Base-by-base conservation (phyloP, 53 echinoderm and acorn worm genomes). In the Pentamera pediparva region DNA sequence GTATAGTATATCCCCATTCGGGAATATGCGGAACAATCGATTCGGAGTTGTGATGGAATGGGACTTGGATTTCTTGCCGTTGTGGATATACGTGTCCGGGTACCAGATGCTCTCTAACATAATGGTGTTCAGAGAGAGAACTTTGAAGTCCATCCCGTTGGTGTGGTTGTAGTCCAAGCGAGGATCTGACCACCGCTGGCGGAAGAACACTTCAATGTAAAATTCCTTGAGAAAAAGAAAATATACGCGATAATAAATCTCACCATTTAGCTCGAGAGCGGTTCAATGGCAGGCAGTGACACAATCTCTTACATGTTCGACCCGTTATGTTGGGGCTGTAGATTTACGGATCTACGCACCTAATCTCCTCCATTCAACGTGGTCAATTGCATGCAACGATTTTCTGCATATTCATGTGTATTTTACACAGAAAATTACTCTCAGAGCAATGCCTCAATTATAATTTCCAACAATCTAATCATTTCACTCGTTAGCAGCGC, bases 41-140 rank as follows among this genome's bases (percentile, higher is more conserved):
- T 98, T 98, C n/a, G 91, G 98, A 4, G 84, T 89, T 59, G 91
- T 98, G 35, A 98, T 82, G 17, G 80, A 76, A 72, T 98, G 98
- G 26, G 86, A 65, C 65, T 92, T 91, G 40, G 91, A 87, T 35
- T 65, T 83, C 69, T 80, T 86, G 53, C 91, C 98, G 47, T 98
- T 98, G 52, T 81, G 77, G 76, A 98, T 91, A 75, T 84, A 98
- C 3, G 98, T 98, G 61, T 98, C 98, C 1, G 98, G 98, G 75
- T 90, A 98, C 98, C 98, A 98, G 34, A 98, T 92, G n/a, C 81
- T 89, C 64, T 98, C 91, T 48, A 98, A 69, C 98, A 98, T 91
- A 47, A 98, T 81, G 12, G 98, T 91, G 79, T 92, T 98, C 34
- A 98, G 84, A 6, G 83, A 87, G 0, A 98, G 84, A 49, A 86